Conservation (phyloP, 2,113 vertebrate genomes). For the Formicarius rufipectus region DNA sequence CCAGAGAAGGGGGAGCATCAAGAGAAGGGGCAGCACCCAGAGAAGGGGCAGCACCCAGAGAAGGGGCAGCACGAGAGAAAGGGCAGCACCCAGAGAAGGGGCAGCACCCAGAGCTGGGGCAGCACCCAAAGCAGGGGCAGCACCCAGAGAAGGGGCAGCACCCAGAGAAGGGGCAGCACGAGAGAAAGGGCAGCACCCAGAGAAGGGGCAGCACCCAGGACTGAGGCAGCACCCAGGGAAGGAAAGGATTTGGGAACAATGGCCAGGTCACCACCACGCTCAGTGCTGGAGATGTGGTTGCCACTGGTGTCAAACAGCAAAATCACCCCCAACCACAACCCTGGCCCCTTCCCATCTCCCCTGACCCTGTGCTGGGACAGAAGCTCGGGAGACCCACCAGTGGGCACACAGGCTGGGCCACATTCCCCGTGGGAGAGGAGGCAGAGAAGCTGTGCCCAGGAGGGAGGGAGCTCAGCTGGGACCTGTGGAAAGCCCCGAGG, state of each 20-base stretch:
- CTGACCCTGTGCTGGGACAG: accelerated
- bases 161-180: too few species aligned
- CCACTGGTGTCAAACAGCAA: background rate
- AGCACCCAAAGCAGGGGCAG: too few species aligned
- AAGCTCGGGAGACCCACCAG: background rate
- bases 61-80: too few species aligned
- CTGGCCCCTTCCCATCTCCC: background rate
- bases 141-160: too few species aligned
- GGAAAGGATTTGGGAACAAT: background rate
- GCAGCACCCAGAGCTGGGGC: too few species aligned
- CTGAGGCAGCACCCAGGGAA: too few species aligned
- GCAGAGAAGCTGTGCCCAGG: background rate
- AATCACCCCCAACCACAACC: background rate
- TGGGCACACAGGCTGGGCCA: accelerated
- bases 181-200: too few species aligned
- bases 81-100: too few species aligned
- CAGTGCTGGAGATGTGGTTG: background rate
- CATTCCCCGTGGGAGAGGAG: background rate
- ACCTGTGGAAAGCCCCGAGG: background rate
- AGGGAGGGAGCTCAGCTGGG: background rate
- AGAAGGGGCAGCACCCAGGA: too few species aligned
- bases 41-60: too few species aligned
- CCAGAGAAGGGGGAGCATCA: too few species aligned
- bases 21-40: too few species aligned
- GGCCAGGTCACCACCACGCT: background rate